A percentile compares a stretch with the other conserved stretches of the same genome.
Conservation (phyloP, 2,797 vertebrate species). For the Petrocephalus sullivani region DNA sequence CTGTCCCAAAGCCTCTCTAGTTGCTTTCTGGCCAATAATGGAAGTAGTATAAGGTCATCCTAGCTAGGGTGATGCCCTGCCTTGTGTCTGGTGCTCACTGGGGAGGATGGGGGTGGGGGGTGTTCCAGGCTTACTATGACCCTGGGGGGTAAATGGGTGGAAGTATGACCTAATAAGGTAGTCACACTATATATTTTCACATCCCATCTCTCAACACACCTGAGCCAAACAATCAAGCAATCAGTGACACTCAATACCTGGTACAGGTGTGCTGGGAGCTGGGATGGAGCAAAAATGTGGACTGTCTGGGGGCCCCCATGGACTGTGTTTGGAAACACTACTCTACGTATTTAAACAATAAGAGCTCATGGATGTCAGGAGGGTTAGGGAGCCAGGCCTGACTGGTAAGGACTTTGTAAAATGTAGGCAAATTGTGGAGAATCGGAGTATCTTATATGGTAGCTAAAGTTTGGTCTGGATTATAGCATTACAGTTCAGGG, state of each 20-base stretch:
- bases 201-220: background rate
- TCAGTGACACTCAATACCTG: background rate
- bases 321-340: background rate
- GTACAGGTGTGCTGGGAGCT: background rate
- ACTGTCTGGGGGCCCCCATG: background rate
- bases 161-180: background rate
- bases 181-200: background rate
- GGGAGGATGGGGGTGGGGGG: background rate
- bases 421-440: background rate
- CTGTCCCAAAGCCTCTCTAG: background rate
- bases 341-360: background rate
- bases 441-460: background rate
- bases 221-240: background rate
- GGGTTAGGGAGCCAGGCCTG: background rate
- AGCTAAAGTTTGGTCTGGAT: background rate
- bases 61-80: background rate
- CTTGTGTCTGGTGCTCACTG: background rate
- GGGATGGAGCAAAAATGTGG: background rate
- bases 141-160: background rate
- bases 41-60: background rate
- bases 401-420: background rate
- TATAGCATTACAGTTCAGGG: constrained; percentile 1
- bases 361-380: background rate
- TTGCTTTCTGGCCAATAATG: background rate
- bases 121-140: background rate